A percentile compares a stretch with the other conserved stretches of the same genome.
These are phyloP conservation scores for Cataglyphis hispanica DNA, from an alignment of 1,140 invertebrate species.

Conservation along the genomic window DNA sequence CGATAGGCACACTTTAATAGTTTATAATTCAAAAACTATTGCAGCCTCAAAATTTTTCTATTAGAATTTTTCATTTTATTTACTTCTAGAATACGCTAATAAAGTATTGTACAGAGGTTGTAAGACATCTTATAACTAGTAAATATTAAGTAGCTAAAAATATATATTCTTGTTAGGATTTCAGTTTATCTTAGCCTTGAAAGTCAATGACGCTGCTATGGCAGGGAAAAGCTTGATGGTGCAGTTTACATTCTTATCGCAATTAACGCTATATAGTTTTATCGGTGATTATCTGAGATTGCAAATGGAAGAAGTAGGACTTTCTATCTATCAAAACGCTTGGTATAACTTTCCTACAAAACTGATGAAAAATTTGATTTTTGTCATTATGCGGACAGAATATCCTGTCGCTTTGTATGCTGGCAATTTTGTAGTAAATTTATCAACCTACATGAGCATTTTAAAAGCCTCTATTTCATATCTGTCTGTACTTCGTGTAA, in stretches of 20 bases:
- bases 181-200: conserved; percentile 61
- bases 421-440: conserved; percentile 48
- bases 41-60: too few relatives aligned
- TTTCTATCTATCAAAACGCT: conserved; percentile 6
- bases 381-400: conserved; percentile 46
- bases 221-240: conserved; percentile 33
- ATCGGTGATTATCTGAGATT: conserved; percentile 61
- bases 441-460: conserved; percentile 61
- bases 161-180: conserved; percentile 48
- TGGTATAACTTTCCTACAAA: conserved; percentile 54
- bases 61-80: too few relatives aligned
- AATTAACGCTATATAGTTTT: conserved; percentile 60
- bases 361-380: conserved; percentile 20
- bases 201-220: neutral
- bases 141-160: neutral
- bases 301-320: conserved; percentile 55
- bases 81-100: too few relatives aligned
- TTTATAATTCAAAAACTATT: too few relatives aligned
- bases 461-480: conserved; percentile 66
- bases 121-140: too few relatives aligned
- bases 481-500: conserved; percentile 64
- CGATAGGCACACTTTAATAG: too few relatives aligned
- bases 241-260: neutral
- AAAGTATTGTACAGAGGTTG: too few relatives aligned
- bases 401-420: conserved; percentile 22